Evolutionary conservation across 2,797 vertebrate species (phyloP), one percentile per base, ranked within the genome.

Genomic region (Esox masquinongy): DNA sequence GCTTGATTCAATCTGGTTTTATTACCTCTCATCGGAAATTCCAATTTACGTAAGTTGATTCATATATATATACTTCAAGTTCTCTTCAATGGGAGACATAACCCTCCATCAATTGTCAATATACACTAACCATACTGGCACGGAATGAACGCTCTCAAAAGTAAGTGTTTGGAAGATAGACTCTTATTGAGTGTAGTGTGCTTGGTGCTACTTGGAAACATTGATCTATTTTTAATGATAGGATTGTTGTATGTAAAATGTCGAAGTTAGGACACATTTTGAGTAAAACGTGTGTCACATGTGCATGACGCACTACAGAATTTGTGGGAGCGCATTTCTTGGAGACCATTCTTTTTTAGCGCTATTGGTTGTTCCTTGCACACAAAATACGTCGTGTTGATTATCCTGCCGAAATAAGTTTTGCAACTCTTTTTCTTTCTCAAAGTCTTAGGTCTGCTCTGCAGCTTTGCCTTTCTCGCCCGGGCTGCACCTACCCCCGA

Each of bases 401-500:
- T 7, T 7, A 24, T 24, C 9, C 68, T 47, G 34, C 9, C 14
- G 39, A 26, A 8, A 31, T 14, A 26, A 5, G 63, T 66, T 29
- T 5, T 31, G 29, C 26, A 29, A 15, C 26, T 17, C 8, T 53
- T 29, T 31, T 61, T 61, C 22, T 61, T 61, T 61, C 22, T 26
- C 22, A 61, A 61, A 61, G 92, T 70, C 7, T 0, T 82, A 0
- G 22, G 63, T 5, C 76, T 91, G 72, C 78, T 68, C 61, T 82
- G 74, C 79, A 82, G 70, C 67, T 75, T 91, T 8, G 63, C 43
- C 1, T 72, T 66, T 2, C 8, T 81, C 50, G 76, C 76, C 51
- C 78, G 31, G 0, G 83, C 88, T 0, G 93, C 91, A 0, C 94
- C 95, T 0, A 12, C 90, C 24, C 67, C 29, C 0, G 83, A 88